A percentile compares a stretch with the other conserved stretches of the same genome.
Evolutionary conservation across 1,140 invertebrate species (phyloP).

Genomic region (Apis florea): DNA sequence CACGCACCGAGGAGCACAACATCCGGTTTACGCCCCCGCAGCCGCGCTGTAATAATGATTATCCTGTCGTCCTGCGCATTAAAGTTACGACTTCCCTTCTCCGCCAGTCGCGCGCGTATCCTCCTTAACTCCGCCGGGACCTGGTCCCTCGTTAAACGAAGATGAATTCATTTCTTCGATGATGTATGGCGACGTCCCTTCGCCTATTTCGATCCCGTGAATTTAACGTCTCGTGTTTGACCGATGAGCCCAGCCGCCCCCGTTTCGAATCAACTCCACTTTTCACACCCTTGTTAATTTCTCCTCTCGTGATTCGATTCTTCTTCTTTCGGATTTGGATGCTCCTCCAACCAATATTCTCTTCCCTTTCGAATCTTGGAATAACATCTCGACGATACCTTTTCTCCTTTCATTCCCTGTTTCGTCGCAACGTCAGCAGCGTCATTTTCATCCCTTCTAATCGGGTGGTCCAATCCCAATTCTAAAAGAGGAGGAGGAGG

Average conservation of each 20-base stretch:
- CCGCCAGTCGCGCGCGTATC: constrained; percentile 13
- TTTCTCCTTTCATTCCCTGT: too few relatives aligned
- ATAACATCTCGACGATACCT: too few relatives aligned
- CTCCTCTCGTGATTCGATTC: too few relatives aligned
- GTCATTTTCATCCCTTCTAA: too few relatives aligned
- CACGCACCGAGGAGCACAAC: constrained; percentile 41
- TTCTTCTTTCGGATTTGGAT: too few relatives aligned
- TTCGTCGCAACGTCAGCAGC: too few relatives aligned
- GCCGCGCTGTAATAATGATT: constrained; percentile 52
- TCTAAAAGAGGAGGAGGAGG: too few relatives aligned
- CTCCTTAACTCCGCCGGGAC: constrained; percentile 22
- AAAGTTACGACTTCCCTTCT: constrained; percentile 51
- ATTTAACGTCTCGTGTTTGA: constrained; percentile 23
- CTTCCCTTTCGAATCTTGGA: too few relatives aligned
- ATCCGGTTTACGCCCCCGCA: constrained; percentile 49
- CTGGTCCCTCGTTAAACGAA: constrained; percentile 30
- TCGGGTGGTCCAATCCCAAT: too few relatives aligned
- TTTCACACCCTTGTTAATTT: too few relatives aligned
- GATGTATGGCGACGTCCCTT: constrained; percentile 24
- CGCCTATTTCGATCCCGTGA: constrained; percentile 24
- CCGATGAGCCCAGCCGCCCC: constrained; percentile 16
- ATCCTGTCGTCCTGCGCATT: constrained; percentile 53
- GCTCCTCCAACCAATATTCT: too few relatives aligned
- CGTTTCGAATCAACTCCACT: background rate
- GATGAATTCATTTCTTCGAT: constrained; percentile 48